These are phyloP conservation scores for Apamea anceps DNA, from an alignment of 2,888 invertebrate genomes.

Conservation along the genomic window DNA sequence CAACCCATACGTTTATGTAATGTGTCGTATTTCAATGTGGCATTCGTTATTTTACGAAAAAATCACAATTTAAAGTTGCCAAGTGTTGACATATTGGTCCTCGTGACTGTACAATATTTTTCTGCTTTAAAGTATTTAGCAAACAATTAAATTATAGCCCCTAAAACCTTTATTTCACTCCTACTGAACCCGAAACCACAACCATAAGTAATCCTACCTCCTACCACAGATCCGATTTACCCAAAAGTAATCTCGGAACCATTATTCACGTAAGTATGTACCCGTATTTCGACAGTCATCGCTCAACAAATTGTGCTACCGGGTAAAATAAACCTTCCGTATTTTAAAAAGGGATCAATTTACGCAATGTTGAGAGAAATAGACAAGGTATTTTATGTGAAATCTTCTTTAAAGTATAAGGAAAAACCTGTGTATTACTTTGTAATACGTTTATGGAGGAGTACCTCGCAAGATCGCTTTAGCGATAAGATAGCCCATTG, in stretches of 20 bases:
- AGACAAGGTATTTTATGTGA: not conserved
- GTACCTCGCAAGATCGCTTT: not conserved
- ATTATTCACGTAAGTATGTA: not conserved
- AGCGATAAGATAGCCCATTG: not conserved
- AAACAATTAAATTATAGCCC: not conserved
- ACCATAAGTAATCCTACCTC: not conserved
- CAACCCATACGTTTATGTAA: too few species aligned
- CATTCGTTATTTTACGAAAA: too few species aligned
- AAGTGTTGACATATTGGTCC: too few species aligned
- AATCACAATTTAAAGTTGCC: too few species aligned
- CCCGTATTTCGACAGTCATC: slow-evolving; percentile 12
- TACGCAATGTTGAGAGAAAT: slow-evolving; percentile 3
- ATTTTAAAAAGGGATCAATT: slow-evolving; percentile 11
- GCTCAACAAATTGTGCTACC: not conserved
- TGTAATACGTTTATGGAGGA: not conserved
- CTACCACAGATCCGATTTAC: not conserved
- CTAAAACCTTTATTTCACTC: not conserved
- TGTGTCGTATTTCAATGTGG: too few species aligned
- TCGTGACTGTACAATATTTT: too few species aligned
- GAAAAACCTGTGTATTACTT: not conserved
- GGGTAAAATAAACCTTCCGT: slow-evolving; percentile 3
- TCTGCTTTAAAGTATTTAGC: not conserved
- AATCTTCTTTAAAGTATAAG: slow-evolving; percentile 2
- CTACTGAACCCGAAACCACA: not conserved
- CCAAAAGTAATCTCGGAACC: slow-evolving; percentile 1